Percentiles rank a stretch among this genome's conserved stretches.
Evolutionary conservation across 2,113 vertebrate genomes (phyloP).

Genomic region (Nerophis ophidion): DNA sequence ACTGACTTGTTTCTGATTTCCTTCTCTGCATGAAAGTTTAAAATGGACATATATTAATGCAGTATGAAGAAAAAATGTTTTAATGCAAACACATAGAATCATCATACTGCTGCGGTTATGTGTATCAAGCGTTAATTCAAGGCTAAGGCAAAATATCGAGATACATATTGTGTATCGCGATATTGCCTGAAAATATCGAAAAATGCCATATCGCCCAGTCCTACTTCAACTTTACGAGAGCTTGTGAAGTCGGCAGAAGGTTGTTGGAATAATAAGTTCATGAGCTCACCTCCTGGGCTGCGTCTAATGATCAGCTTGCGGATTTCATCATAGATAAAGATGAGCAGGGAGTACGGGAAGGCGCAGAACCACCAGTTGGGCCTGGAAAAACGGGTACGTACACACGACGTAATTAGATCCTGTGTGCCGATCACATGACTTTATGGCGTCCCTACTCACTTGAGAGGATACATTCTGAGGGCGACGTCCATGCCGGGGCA

Average conservation of each 20-base stretch:
- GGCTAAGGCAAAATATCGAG: too few relatives aligned
- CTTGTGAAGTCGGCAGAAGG: background rate
- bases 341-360: constrained; percentile 78
- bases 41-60: too few relatives aligned
- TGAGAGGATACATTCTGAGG: constrained; percentile 79
- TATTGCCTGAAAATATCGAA: too few relatives aligned
- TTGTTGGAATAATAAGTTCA: constrained; percentile 15
- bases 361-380: constrained; percentile 82
- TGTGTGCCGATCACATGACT: background rate
- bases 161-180: too few relatives aligned
- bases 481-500: constrained; percentile 79
- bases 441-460: constrained; percentile 56
- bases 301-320: constrained; percentile 78
- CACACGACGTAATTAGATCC: background rate
- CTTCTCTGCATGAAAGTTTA: too few relatives aligned
- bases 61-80: too few relatives aligned
- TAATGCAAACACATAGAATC: too few relatives aligned
- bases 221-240: background rate
- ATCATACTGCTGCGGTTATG: too few relatives aligned
- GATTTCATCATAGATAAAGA: constrained; percentile 82
- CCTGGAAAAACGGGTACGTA: constrained; percentile 43
- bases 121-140: too few relatives aligned
- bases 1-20: too few relatives aligned
- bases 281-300: constrained; percentile 75
- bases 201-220: too few relatives aligned